Conservation (phyloP, 2,113 vertebrate species). For the Otocyon megalotis region DNA sequence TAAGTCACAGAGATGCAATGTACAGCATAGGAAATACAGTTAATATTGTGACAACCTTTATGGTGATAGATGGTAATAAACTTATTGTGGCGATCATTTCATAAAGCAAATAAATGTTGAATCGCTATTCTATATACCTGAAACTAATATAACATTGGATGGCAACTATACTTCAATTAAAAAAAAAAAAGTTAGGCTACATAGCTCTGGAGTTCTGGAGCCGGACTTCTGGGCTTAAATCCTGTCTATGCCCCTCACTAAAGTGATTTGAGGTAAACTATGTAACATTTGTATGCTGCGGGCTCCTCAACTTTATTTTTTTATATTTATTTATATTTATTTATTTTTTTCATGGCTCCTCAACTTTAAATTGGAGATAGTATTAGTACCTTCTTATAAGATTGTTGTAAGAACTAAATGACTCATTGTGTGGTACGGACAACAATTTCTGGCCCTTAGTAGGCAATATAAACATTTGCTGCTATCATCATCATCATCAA, state of each 20-base stretch:
- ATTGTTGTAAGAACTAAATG: background rate
- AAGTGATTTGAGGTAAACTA: background rate
- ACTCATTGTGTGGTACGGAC: background rate
- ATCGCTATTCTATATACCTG: background rate
- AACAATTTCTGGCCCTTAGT: background rate
- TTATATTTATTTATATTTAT: no score
- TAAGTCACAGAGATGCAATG: background rate
- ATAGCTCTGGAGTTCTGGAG: background rate
- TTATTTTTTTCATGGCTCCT: background rate
- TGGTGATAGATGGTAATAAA: background rate
- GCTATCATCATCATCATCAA: background rate
- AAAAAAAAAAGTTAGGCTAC: background rate
- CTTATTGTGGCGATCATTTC: background rate
- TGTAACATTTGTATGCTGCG: background rate
- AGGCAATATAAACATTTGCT: background rate
- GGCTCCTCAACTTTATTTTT: background rate
- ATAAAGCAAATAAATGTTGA: background rate
- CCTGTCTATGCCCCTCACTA: background rate
- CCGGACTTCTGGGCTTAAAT: background rate
- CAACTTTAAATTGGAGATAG: background rate
- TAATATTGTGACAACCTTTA: background rate
- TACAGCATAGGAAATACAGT: background rate
- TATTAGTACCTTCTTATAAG: background rate
- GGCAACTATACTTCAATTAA: background rate
- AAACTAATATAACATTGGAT: background rate